Conservation (phyloP, 2,888 invertebrate genomes). For the Chrysina gloriosa region DNA sequence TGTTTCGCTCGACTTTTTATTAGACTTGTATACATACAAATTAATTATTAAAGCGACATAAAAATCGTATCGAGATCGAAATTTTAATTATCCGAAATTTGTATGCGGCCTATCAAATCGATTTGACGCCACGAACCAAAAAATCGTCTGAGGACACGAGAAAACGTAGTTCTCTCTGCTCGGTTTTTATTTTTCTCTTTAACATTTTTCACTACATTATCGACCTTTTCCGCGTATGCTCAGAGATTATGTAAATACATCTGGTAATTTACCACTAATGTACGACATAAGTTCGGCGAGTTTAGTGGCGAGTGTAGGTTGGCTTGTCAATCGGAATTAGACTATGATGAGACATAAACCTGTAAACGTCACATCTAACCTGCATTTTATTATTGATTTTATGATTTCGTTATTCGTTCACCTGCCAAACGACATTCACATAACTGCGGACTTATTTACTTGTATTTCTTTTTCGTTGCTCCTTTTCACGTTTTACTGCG, state of each 20-base stretch:
- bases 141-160: not conserved
- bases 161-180: not conserved
- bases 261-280: conserved; percentile 45
- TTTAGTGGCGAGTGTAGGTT: conserved; percentile 46
- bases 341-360: conserved; percentile 46
- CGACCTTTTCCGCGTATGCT: conserved; percentile 39
- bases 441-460: conserved; percentile 20
- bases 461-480: conserved; percentile 20
- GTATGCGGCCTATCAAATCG: conserved; percentile 4
- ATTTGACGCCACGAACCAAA: not conserved
- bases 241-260: conserved; percentile 45
- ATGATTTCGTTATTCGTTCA: conserved; percentile 35
- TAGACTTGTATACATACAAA: conserved; percentile 28
- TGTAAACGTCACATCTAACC: conserved; percentile 47
- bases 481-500: conserved; percentile 9
- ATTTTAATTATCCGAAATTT: conserved; percentile 35
- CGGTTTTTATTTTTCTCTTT: conserved; percentile 7
- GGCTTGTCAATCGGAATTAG: conserved; percentile 50
- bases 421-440: conserved; percentile 31
- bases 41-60: conserved; percentile 32
- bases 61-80: conserved; percentile 25
- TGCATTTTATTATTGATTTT: conserved; percentile 44
- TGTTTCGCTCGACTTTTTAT: conserved; percentile 33
- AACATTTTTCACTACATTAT: conserved; percentile 16
- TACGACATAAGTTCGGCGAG: conserved; percentile 46